Base-by-base conservation (phyloP, 2,113 vertebrate genomes). In the Aythya baeri region DNA sequence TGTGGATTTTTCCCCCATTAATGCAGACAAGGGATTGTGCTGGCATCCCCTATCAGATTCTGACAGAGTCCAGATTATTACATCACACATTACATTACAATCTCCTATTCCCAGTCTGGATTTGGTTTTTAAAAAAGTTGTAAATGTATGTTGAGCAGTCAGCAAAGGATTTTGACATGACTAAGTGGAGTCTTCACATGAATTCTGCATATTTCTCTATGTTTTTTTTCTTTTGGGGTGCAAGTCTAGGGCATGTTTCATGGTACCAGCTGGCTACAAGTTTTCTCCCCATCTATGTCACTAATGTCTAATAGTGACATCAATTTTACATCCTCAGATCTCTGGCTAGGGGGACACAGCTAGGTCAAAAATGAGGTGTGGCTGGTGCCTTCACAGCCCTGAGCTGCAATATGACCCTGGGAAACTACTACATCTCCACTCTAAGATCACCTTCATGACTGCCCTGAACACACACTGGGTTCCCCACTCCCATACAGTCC, bases 361-460 rank as follows among this genome's bases (percentile, higher is more conserved):
- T 32, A 74, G 21, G 66, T 75, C 44, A 92, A 88, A 92, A 91
- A 26, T 79, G n/a, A 88, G 20, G 41, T 23, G 9, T 74, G 41
- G 83, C 31, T 55, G 3, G 2, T 43, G 31, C 26, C 15, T 88
- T 61, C 54, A 49, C 66, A 89, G 57, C 29, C 49, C 49, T 84
- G 43, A 73, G 44, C n/a, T 63, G 41, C 41, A 38, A 7, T 1
- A 0, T 54, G 46, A 16, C 17, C 46, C 26, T 0, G 1, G 38
- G 29, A 92, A 88, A 77, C 6, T 5, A 17, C 27, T 36, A 13
- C 25, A 55, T 27, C 20, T 59, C 68, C 85, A 25, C 20, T 83
- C 57, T 54, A 68, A 80, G 32, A 57, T 44, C 21, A 57, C 26
- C 44, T 80, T 96, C 46, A 55, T 20, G 27, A 81, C 57, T 5